Percentiles rank a stretch among this genome's conserved stretches.
Evolutionary conservation across 2,888 invertebrate genomes (phyloP).

Genomic region (Zhuqinia jingwanae): DNA sequence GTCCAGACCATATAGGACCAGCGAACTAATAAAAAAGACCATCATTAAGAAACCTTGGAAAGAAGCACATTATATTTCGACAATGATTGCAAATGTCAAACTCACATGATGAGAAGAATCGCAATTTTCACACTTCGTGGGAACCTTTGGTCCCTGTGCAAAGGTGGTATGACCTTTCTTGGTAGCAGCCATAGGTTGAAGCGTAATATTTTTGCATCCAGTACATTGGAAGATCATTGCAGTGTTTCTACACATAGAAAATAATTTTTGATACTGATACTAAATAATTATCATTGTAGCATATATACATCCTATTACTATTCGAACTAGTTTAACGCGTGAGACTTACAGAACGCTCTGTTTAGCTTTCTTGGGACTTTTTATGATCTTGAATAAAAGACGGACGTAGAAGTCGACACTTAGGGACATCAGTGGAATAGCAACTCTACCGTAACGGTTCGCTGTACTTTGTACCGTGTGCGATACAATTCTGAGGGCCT

Average conservation of each 20-base stretch:
- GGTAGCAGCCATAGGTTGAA: constrained; percentile 88
- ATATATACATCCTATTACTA: too few relatives aligned
- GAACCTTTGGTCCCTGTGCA: constrained; percentile 87
- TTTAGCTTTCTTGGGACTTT: constrained; percentile 92
- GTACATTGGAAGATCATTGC: constrained; percentile 94
- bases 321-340: neutral
- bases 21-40: constrained; percentile 85
- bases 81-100: neutral
- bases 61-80: too few relatives aligned
- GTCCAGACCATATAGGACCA: constrained; percentile 97
- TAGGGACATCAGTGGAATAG: constrained; percentile 93
- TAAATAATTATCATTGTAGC: neutral
- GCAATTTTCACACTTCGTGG: constrained; percentile 88
- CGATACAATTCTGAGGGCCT: constrained; percentile 95
- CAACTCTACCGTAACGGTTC: constrained; percentile 95
- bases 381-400: constrained; percentile 92
- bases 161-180: constrained; percentile 84
- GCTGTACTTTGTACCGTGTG: constrained; percentile 95
- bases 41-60: neutral
- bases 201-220: constrained; percentile 90
- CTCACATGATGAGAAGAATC: constrained; percentile 87
- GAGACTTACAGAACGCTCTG: constrained; percentile 87
- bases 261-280: too few relatives aligned
- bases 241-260: too few relatives aligned
- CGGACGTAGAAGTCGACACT: constrained; percentile 98